Evolutionary conservation across 2,113 vertebrate genomes (phyloP).

Genomic region (Antechinus stuartii): DNA sequence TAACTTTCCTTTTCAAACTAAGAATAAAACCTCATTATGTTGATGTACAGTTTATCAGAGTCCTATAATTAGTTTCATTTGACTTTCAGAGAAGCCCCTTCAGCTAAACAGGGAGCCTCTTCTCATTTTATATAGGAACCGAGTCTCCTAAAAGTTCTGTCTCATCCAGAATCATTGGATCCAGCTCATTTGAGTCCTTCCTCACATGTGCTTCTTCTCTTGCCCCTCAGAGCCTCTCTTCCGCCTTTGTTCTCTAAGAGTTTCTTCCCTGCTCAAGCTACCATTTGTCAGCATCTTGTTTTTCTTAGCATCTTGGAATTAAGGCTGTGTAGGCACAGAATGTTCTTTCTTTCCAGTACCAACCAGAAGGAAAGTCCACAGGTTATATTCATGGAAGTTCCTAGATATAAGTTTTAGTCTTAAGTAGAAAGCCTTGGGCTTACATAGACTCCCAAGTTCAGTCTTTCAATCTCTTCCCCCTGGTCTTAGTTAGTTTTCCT

Average conservation of each 20-base stretch:
- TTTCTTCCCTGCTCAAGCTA: constrained; percentile 19
- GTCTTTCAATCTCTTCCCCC: constrained; percentile 24
- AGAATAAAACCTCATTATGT: neutral
- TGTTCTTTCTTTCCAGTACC: constrained; percentile 20
- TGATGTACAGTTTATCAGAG: neutral
- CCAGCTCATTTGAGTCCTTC: neutral
- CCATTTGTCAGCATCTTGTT: constrained; percentile 41
- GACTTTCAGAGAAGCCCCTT: neutral
- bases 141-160: neutral
- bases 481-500: constrained; percentile 57
- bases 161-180: neutral
- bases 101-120: neutral
- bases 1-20: constrained; percentile 24
- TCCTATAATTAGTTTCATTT: neutral
- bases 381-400: constrained; percentile 17
- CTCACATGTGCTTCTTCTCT: neutral
- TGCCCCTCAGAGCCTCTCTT: neutral
- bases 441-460: constrained; percentile 3
- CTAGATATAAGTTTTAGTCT: constrained; percentile 9
- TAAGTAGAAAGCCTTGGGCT: no score
- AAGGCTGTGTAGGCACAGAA: constrained; percentile 39
- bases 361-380: constrained; percentile 18
- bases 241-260: neutral
- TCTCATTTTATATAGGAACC: neutral
- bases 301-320: constrained; percentile 49